phyloP scores from a whole-genome alignment of 2,888 invertebrate genomes.

The Parnassius orleans region DNA sequence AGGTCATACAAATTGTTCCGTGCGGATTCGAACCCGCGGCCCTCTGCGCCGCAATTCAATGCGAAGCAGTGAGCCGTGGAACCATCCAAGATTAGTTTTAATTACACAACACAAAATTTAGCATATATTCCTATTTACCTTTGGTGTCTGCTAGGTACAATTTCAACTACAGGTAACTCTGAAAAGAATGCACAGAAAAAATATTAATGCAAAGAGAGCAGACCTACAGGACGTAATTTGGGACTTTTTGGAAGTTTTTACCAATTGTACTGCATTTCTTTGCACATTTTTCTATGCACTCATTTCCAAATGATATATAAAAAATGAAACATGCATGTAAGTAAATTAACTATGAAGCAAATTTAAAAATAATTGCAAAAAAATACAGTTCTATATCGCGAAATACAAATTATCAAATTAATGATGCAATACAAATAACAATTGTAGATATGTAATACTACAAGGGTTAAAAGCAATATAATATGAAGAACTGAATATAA shows the following conservation, averaged over 20 bases:
- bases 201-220: conserved; percentile 66
- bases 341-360: conserved; percentile 43
- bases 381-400: conserved; percentile 60
- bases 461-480: conserved; percentile 20
- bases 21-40: too few relatives aligned
- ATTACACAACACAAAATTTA: not conserved
- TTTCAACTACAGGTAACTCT: conserved; percentile 67
- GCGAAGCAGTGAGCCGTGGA: too few relatives aligned
- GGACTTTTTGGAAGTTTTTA: conserved; percentile 5
- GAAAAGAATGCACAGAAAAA: conserved; percentile 78
- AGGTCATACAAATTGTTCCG: too few relatives aligned
- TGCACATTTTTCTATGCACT: conserved; percentile 78
- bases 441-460: not conserved
- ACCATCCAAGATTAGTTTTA: not conserved
- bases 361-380: conserved; percentile 54
- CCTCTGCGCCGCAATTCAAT: too few relatives aligned
- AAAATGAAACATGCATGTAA: conserved; percentile 32
- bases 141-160: conserved; percentile 23
- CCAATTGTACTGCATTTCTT: conserved; percentile 67
- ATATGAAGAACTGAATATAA: conserved; percentile 9
- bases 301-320: conserved; percentile 50
- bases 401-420: conserved; percentile 5
- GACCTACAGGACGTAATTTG: conserved; percentile 31
- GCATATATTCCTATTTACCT: conserved; percentile 19
- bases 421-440: not conserved